A percentile compares a stretch with the other conserved stretches of the same genome.
phyloP scores from a whole-genome alignment of 2,797 vertebrate species.

The Anguilla anguilla region DNA sequence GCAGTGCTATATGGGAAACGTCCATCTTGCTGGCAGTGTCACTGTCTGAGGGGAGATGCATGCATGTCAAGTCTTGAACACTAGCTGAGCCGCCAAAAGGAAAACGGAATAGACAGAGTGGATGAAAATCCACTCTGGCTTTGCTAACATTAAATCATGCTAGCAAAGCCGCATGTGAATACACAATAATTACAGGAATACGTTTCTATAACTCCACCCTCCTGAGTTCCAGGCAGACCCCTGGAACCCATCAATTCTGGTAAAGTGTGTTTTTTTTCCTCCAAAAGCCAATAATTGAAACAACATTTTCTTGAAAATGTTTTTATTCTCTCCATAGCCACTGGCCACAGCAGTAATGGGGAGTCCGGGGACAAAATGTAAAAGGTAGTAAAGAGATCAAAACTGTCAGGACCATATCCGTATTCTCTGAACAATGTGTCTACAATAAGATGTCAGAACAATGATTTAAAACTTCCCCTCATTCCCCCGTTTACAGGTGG shows the following conservation, averaged over 20 bases:
- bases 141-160: too few relatives aligned
- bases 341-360: not conserved
- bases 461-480: not conserved
- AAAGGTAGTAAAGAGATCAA: not conserved
- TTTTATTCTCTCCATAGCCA: not conserved
- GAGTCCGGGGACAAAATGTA: too few relatives aligned
- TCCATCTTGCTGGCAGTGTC: constrained; percentile 28
- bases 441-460: not conserved
- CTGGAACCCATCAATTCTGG: too few relatives aligned
- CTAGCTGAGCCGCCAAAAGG: not conserved
- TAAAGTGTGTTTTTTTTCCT: too few relatives aligned
- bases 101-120: not conserved
- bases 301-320: too few relatives aligned
- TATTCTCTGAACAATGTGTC: not conserved
- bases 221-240: too few relatives aligned
- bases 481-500: too few relatives aligned
- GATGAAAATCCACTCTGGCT: too few relatives aligned
- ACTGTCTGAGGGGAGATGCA: constrained; percentile 1
- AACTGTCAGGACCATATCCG: not conserved
- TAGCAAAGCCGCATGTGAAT: too few relatives aligned
- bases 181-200: too few relatives aligned
- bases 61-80: not conserved
- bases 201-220: too few relatives aligned
- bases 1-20: not conserved
- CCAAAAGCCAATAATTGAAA: too few relatives aligned